A percentile compares a stretch with the other conserved stretches of the same genome.
Conservation (phyloP, 1,140 invertebrate genomes). For the Brachionus rotundiformis region DNA sequence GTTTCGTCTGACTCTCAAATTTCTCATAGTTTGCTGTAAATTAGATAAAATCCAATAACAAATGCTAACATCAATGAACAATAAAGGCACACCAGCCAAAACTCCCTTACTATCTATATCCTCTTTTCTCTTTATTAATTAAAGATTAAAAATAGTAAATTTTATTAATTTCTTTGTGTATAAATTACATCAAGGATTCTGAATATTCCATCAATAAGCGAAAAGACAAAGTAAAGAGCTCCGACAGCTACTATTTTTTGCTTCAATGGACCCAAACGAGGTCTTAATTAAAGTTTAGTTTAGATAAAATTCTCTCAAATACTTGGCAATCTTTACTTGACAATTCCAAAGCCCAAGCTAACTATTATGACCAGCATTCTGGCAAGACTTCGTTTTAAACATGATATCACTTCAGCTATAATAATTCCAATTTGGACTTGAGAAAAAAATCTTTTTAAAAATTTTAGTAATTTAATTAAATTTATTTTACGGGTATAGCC, state of each 20-base stretch:
- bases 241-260: constrained; percentile 82
- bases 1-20: constrained; percentile 74
- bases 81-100: constrained; percentile 74
- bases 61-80: constrained; percentile 71
- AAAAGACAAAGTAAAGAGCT: constrained; percentile 77
- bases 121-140: constrained; percentile 69
- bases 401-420: constrained; percentile 83
- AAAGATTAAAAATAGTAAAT: constrained; percentile 45
- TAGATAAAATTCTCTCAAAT: too few species aligned
- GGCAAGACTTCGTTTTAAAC: constrained; percentile 82
- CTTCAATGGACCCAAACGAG: constrained; percentile 78
- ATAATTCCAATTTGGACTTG: constrained; percentile 71
- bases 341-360: constrained; percentile 88
- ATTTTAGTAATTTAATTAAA: constrained; percentile 14
- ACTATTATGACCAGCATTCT: constrained; percentile 90
- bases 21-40: constrained; percentile 83
- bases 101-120: constrained; percentile 71
- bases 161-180: not conserved
- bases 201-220: constrained; percentile 78
- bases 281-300: constrained; percentile 70
- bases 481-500: constrained; percentile 67
- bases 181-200: constrained; percentile 67
- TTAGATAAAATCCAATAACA: constrained; percentile 73
- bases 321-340: too few species aligned
- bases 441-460: constrained; percentile 53